Base-by-base conservation (phyloP, 2,797 vertebrate species). In the Taeniopygia guttata region DNA sequence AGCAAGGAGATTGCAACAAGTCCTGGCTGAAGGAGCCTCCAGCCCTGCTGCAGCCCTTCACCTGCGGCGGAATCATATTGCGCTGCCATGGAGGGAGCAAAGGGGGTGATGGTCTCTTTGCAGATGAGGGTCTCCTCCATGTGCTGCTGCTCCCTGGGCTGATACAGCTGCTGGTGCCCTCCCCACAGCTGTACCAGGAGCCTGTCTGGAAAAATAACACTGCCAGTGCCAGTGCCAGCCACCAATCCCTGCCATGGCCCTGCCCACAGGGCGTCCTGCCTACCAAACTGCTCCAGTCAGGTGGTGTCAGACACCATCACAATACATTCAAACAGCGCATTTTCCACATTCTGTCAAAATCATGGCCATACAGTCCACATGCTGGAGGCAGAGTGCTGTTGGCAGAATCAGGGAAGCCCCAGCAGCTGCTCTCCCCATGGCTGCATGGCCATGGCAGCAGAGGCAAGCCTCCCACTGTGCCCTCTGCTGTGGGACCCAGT, bases 31-130 rank as follows among this genome's bases (percentile, higher is more conserved):
- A 75, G 52, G 30, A 30, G n/a, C 32, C 66, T 77, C 42, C 14
- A 5, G 20, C 38, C 30, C 45, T 60, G 46, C 32, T 48, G 42
- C 55, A 64, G 32, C 10, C 43, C n/a, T 81, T 97, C 78, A 10
- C 97, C 97, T 97, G 93, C 15, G 22, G 78, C 19, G 2, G 87
- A 94, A 32, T 95, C 73, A 3, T 91, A 95, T 69, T 87, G 94
- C 5, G 56, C 92, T 79, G 94, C 95, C 95, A 93, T 95, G 52
- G 30, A 54, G 16, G 9, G 29, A 7, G 69, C 32, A 34, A 22
- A 42, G 74, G 19, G 21, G 4, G 8, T 18, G 5, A 49, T 11
- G 43, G 32, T 38, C n/a, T 51, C 42, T 46, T 43, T 36, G 52
- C 66, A 67, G 74, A 52, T 40, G 58, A 51, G 54, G 43, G 14